Percentiles rank a stretch among this genome's conserved stretches.
Evolutionary conservation across 2,113 vertebrate genomes (phyloP).

Genomic region (Daphoenositta chrysoptera): DNA sequence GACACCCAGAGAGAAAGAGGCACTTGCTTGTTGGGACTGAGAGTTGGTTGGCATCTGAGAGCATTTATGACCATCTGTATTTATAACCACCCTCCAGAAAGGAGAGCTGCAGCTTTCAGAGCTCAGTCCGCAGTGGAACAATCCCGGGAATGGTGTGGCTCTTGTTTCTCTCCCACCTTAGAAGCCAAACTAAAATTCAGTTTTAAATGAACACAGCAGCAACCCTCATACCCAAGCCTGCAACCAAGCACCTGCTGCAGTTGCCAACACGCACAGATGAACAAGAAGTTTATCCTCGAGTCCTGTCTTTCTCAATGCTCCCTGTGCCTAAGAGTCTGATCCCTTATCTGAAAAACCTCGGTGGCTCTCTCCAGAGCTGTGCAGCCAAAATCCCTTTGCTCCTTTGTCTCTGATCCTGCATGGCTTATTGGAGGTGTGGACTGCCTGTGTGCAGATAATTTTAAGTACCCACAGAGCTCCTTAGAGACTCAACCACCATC

Average conservation of each 20-base stretch:
- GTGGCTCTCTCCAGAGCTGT: not conserved
- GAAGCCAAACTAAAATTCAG: not conserved
- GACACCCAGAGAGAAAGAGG: not conserved
- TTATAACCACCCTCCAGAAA: not conserved
- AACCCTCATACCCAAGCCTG: not conserved
- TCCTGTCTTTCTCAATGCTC: not conserved
- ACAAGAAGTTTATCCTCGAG: accelerated
- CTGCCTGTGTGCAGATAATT: not conserved
- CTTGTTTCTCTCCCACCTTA: not conserved
- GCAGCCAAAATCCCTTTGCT: not conserved
- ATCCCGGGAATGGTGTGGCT: not conserved
- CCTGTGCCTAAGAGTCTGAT: not conserved
- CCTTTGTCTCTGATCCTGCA: not conserved
- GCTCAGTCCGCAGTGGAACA: not conserved
- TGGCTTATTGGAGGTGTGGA: not conserved
- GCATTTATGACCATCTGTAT: not conserved
- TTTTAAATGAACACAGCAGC: not conserved
- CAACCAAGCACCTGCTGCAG: accelerated
- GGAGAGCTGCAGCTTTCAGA: not conserved
- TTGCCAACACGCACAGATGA: not conserved
- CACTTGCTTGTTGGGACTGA: not conserved
- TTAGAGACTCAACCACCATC: not conserved
- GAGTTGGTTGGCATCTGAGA: not conserved
- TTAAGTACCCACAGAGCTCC: not conserved
- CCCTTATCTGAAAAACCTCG: not conserved